Evolutionary conservation across 2,113 vertebrate genomes (phyloP).

Genomic region (Agapornis roseicollis): DNA sequence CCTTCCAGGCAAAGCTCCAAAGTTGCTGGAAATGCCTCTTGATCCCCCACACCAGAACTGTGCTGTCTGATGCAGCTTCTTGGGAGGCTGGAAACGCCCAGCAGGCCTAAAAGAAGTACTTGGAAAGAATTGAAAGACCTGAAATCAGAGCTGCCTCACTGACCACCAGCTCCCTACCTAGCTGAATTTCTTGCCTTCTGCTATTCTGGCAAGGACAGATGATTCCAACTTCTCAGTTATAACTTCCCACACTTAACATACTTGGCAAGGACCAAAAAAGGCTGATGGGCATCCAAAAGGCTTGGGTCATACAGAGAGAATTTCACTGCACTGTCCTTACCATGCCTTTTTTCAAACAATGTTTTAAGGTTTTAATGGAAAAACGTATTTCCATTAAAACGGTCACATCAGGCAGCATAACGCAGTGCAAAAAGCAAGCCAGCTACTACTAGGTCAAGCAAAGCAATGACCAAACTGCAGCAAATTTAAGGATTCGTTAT

Average conservation of each 20-base stretch:
- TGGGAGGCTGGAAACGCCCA: not conserved
- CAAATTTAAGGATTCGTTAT: not conserved
- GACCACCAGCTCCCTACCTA: not conserved
- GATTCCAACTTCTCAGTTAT: not conserved
- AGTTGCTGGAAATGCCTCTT: not conserved
- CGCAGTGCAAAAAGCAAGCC: not conserved
- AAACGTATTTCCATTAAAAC: not conserved
- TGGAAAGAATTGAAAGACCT: not conserved
- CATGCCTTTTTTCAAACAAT: not conserved
- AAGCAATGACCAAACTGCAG: not conserved
- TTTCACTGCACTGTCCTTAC: not conserved
- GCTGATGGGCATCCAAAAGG: not conserved
- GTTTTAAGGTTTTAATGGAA: not conserved
- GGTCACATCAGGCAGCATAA: not conserved
- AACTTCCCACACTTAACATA: not conserved
- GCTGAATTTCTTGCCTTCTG: not conserved
- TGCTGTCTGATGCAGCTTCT: not conserved
- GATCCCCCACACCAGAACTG: not conserved
- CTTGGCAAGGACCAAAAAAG: not conserved
- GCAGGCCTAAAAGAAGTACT: not conserved
- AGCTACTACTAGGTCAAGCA: not conserved
- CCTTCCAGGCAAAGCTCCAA: not conserved
- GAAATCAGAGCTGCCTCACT: not conserved
- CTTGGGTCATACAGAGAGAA: not conserved
- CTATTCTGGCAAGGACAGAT: not conserved